A percentile compares a stretch with the other conserved stretches of the same genome.
Evolutionary conservation across 2,113 vertebrate genomes (phyloP).

Genomic region (Ciconia boyciana): DNA sequence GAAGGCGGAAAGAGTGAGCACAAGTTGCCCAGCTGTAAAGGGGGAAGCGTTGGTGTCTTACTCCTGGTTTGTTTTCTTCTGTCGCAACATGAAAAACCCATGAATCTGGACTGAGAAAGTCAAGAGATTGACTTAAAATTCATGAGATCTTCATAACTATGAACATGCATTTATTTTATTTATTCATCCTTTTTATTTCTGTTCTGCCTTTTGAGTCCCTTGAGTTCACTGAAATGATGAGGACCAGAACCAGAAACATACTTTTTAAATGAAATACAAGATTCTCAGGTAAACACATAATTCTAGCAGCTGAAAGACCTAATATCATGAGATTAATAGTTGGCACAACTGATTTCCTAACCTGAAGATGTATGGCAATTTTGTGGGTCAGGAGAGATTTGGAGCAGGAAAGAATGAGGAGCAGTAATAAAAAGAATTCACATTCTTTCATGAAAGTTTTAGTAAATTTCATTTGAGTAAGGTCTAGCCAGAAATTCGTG

Average conservation of each 20-base stretch:
- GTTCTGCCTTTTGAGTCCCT: neutral
- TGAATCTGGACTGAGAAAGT: neutral
- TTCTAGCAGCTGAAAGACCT: neutral
- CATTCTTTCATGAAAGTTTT: neutral
- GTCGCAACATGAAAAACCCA: neutral
- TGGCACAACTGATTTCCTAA: conserved; percentile 4
- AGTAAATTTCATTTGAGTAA: neutral
- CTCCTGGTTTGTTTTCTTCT: neutral
- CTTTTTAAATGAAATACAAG: neutral
- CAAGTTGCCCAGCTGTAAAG: neutral
- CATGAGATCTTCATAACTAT: neutral
- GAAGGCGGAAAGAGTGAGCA: neutral
- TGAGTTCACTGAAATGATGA: neutral
- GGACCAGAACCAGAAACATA: neutral
- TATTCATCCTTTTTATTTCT: neutral
- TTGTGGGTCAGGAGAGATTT: conserved; percentile 13
- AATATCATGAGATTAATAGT: neutral
- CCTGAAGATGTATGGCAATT: neutral
- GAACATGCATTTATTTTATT: neutral
- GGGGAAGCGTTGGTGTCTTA: fast-evolving
- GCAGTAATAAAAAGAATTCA: neutral
- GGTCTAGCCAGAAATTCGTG: neutral
- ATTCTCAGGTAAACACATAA: conserved; percentile 6
- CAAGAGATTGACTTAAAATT: neutral
- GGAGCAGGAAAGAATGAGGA: neutral